These are phyloP conservation scores for Etheostoma nigrum DNA, from an alignment of 2,797 vertebrate species.

Conservation along the genomic window DNA sequence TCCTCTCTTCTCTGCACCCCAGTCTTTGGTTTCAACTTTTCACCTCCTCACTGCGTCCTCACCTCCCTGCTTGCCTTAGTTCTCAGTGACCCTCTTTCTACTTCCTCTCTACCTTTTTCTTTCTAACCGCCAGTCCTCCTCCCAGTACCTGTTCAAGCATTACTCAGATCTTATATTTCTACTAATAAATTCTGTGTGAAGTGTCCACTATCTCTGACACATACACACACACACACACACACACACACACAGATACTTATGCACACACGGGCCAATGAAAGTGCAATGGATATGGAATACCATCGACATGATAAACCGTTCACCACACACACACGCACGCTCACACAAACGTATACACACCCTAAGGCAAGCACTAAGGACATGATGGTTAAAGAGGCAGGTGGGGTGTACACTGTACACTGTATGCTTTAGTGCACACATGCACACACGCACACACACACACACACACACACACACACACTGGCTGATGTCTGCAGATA, in stretches of 20 bases:
- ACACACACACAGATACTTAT: constrained; percentile 14
- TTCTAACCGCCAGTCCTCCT: constrained; percentile 22
- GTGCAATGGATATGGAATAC: constrained; percentile 51
- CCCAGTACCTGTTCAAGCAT: constrained; percentile 75
- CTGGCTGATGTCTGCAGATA: constrained; percentile 1
- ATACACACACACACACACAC: constrained; percentile 18
- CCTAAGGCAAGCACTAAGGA: constrained; percentile 44
- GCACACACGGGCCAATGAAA: constrained; percentile 37
- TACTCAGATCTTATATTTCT: constrained; percentile 75
- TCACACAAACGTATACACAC: constrained; percentile 19
- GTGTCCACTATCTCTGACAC: constrained; percentile 44
- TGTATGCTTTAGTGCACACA: constrained; percentile 10
- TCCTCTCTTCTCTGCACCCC: background rate
- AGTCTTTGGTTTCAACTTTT: constrained; percentile 44
- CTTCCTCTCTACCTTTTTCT: constrained; percentile 27
- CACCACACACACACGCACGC: constrained; percentile 19
- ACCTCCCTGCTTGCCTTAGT: background rate
- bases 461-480: background rate
- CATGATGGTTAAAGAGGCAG: constrained; percentile 52
- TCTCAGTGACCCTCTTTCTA: constrained; percentile 5
- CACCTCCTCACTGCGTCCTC: constrained; percentile 20
- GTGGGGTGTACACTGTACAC: constrained; percentile 11
- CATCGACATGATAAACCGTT: constrained; percentile 50
- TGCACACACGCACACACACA: constrained; percentile 6
- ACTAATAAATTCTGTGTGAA: constrained; percentile 79